These are phyloP conservation scores for Cyanistes caeruleus DNA, from an alignment of 2,113 vertebrate genomes.

Conservation along the genomic window DNA sequence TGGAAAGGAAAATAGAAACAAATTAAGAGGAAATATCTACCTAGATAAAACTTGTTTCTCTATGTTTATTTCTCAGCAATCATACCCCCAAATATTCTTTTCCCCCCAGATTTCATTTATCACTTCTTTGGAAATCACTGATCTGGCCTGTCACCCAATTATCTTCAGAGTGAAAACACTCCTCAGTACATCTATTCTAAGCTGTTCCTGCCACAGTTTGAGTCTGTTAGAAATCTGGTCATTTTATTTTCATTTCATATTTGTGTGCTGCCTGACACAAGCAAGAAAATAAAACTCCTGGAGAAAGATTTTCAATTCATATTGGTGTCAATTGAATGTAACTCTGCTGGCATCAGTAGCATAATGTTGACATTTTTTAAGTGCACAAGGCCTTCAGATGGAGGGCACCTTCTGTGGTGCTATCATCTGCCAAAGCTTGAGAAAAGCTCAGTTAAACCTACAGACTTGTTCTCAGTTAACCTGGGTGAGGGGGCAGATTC, in stretches of 20 bases:
- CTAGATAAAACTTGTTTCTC: not conserved
- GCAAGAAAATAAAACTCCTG: not conserved
- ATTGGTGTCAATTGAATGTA: fast-evolving
- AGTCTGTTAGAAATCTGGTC: not conserved
- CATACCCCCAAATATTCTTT: not conserved
- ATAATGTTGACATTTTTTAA: not conserved
- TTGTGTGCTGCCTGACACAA: not conserved
- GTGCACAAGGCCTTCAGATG: not conserved
- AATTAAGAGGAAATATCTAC: not conserved
- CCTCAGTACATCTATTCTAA: not conserved
- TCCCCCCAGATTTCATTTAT: not conserved
- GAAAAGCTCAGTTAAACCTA: not conserved
- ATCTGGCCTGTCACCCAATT: not conserved
- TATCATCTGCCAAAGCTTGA: not conserved
- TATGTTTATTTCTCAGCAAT: not conserved
- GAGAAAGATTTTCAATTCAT: not conserved
- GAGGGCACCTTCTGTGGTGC: not conserved
- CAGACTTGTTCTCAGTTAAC: not conserved
- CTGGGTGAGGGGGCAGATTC: not conserved
- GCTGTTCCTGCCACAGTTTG: not conserved
- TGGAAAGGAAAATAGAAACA: not conserved
- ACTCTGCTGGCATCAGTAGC: not conserved
- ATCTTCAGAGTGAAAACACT: not conserved
- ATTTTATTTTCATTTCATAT: not conserved
- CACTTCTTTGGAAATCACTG: not conserved